Evolutionary conservation across 2,113 vertebrate species (phyloP).

Genomic region (Urocynchramus pylzowi): DNA sequence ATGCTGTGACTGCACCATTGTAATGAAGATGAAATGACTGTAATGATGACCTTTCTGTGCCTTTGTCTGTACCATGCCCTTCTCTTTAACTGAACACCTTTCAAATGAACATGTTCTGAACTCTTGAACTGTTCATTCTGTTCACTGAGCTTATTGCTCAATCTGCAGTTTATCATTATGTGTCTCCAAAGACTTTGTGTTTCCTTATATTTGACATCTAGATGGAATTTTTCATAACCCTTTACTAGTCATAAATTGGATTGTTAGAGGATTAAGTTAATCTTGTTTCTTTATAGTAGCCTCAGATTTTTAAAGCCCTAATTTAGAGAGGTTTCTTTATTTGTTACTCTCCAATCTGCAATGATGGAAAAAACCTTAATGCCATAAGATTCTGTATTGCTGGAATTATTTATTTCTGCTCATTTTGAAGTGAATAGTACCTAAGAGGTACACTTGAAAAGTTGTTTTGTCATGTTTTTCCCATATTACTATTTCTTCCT

Average conservation of each 20-base stretch:
- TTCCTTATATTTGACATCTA: constrained; percentile 68
- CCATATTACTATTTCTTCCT: constrained; percentile 50
- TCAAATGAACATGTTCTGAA: constrained; percentile 70
- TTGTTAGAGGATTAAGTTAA: constrained; percentile 74
- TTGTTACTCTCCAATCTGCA: constrained; percentile 37
- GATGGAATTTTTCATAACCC: constrained; percentile 75
- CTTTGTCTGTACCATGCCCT: constrained; percentile 74
- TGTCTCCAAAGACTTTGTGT: constrained; percentile 72
- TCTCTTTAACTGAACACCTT: constrained; percentile 76
- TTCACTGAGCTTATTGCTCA: constrained; percentile 62
- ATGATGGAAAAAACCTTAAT: not conserved
- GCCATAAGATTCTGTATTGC: not conserved
- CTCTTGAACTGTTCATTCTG: constrained; percentile 76
- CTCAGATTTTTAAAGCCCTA: constrained; percentile 64
- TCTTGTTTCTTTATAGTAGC: constrained; percentile 70
- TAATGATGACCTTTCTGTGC: constrained; percentile 74
- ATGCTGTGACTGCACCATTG: not conserved
- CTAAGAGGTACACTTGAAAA: constrained; percentile 66
- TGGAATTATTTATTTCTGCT: constrained; percentile 69
- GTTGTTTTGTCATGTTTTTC: constrained; percentile 57
- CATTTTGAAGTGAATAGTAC: constrained; percentile 64
- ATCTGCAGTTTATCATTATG: constrained; percentile 73
- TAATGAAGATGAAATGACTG: constrained; percentile 76
- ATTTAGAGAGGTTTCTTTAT: constrained; percentile 64
- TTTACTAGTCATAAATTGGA: constrained; percentile 76